These are phyloP conservation scores for Amorpha juglandis DNA, from an alignment of 2,888 invertebrate species.

Conservation along the genomic window DNA sequence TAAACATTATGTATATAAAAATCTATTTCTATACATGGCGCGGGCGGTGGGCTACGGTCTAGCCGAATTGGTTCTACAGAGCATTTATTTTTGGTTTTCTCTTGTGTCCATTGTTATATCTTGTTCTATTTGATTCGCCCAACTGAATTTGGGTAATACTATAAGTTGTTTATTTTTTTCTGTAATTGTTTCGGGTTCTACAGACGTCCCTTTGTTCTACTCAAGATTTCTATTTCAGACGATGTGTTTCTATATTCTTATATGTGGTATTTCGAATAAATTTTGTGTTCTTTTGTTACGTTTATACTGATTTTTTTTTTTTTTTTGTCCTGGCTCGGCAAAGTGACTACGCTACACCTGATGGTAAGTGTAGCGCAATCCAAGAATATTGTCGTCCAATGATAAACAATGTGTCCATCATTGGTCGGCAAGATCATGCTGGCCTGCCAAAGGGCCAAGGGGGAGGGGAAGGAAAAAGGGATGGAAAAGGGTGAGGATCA, in stretches of 20 bases:
- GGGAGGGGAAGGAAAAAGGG: too few relatives aligned
- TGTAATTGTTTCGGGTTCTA: background rate
- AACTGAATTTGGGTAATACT: constrained; percentile 1
- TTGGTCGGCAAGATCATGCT: too few relatives aligned
- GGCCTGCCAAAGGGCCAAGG: too few relatives aligned
- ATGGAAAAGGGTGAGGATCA: too few relatives aligned
- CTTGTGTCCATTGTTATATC: background rate
- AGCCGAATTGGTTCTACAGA: constrained; percentile 1
- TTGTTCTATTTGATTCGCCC: background rate
- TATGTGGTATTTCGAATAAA: background rate
- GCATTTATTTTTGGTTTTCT: background rate
- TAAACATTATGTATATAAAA: too few relatives aligned
- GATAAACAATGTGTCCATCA: too few relatives aligned
- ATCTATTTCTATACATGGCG: too few relatives aligned
- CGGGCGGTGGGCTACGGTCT: background rate
- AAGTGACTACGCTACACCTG: too few relatives aligned
- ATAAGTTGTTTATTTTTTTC: background rate
- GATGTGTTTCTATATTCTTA: background rate
- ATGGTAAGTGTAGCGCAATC: too few relatives aligned
- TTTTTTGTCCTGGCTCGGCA: too few relatives aligned
- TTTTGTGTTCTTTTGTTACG: background rate
- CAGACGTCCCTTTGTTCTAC: background rate
- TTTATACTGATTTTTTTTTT: too few relatives aligned
- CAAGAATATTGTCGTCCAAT: too few relatives aligned
- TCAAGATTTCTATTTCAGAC: background rate